Conservation (phyloP, 2,888 invertebrate species). For the Sesia bembeciformis region DNA sequence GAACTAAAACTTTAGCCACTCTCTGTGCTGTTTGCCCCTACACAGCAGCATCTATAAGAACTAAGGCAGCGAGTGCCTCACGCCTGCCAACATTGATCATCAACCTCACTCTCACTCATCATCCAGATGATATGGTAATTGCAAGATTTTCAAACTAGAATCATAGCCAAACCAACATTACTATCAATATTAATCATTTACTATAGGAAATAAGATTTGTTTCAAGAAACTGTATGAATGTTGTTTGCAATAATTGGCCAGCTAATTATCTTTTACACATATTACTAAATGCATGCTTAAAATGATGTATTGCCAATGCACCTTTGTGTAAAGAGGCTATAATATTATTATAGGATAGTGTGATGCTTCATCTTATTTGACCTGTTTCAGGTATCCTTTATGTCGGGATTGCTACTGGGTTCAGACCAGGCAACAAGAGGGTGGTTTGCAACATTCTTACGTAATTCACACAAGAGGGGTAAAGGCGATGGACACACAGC, state of each 20-base stretch:
- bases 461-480: slow-evolving; percentile 86
- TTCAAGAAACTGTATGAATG: too few relatives aligned
- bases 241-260: too few relatives aligned
- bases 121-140: slow-evolving; percentile 74
- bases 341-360: too few relatives aligned
- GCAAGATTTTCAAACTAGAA: background rate
- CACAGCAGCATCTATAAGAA: slow-evolving; percentile 87
- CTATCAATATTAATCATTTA: too few relatives aligned
- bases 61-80: slow-evolving; percentile 91
- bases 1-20: slow-evolving; percentile 86
- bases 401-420: slow-evolving; percentile 91
- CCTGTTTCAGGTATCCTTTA: slow-evolving; percentile 79
- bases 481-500: slow-evolving; percentile 85
- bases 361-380: background rate
- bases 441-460: slow-evolving; percentile 94
- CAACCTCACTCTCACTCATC: slow-evolving; percentile 82
- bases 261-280: too few relatives aligned
- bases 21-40: slow-evolving; percentile 93
- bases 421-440: slow-evolving; percentile 91
- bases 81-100: slow-evolving; percentile 93
- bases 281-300: too few relatives aligned
- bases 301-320: too few relatives aligned
- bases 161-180: background rate
- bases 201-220: too few relatives aligned
- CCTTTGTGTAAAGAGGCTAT: too few relatives aligned